Evolutionary conservation across 1,140 invertebrate genomes (phyloP).

Genomic region (Rhopalosiphum padi): DNA sequence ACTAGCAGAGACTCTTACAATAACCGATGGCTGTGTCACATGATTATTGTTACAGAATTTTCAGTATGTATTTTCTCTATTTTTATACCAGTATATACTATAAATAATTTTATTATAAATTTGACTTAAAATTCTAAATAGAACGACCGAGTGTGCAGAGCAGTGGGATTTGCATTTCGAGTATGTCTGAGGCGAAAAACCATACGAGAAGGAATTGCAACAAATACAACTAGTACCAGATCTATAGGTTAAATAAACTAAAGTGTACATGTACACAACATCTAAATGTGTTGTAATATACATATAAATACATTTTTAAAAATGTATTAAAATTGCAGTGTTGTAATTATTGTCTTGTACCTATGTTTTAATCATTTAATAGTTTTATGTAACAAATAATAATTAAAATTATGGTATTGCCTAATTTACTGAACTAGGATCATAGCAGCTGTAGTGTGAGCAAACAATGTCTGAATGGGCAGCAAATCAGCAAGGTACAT

Average conservation of each 20-base stretch:
- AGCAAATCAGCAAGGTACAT: too few relatives aligned
- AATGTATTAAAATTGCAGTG: neutral
- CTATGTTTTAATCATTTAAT: neutral
- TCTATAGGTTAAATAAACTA: slow-evolving; percentile 25
- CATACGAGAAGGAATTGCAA: neutral
- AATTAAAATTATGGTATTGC: too few relatives aligned
- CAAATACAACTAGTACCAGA: neutral
- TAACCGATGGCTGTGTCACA: slow-evolving; percentile 20
- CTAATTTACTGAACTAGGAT: too few relatives aligned
- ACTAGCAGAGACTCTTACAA: neutral
- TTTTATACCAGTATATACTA: neutral
- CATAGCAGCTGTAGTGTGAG: too few relatives aligned
- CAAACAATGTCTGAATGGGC: too few relatives aligned
- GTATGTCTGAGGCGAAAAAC: slow-evolving; percentile 32
- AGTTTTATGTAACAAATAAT: neutral
- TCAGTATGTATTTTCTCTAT: neutral
- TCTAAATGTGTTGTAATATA: neutral
- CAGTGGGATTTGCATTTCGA: slow-evolving; percentile 19
- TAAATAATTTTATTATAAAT: neutral
- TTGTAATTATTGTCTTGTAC: too few relatives aligned
- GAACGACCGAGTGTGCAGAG: slow-evolving; percentile 7
- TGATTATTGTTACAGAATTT: slow-evolving; percentile 31
- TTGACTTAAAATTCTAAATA: neutral
- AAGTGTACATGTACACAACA: neutral
- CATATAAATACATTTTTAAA: neutral